Evolutionary conservation across 2,888 invertebrate species (phyloP).

Genomic region (Epicampocera succincta): DNA sequence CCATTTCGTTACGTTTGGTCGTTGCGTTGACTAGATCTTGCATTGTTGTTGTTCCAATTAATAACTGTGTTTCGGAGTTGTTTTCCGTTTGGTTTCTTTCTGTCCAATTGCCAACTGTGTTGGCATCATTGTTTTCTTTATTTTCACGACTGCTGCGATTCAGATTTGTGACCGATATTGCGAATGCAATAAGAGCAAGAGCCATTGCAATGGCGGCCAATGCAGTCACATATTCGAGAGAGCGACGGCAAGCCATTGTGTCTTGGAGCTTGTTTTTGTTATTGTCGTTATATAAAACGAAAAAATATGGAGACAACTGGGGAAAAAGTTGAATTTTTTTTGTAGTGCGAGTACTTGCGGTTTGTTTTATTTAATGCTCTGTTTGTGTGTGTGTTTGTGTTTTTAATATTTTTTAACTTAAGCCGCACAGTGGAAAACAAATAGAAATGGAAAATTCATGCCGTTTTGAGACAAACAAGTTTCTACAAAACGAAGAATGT

Average conservation of each 20-base stretch:
- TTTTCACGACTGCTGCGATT: constrained; percentile 53
- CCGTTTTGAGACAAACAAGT: too few relatives aligned
- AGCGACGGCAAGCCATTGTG: constrained; percentile 71
- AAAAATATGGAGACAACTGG: constrained; percentile 11
- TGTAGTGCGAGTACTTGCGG: constrained; percentile 10
- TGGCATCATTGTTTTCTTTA: constrained; percentile 53
- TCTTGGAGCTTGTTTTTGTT: constrained; percentile 29
- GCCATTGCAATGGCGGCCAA: constrained; percentile 71
- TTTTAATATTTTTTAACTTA: constrained; percentile 13
- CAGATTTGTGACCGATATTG: constrained; percentile 72
- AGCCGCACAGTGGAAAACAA: constrained; percentile 57
- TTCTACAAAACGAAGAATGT: too few relatives aligned
- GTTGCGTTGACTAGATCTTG: constrained; percentile 48
- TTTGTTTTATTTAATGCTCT: constrained; percentile 4
- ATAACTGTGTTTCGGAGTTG: constrained; percentile 66
- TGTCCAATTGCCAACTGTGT: constrained; percentile 12
- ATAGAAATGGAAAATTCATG: too few relatives aligned
- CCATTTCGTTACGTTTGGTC: constrained; percentile 50
- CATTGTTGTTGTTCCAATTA: constrained; percentile 73
- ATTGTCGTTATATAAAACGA: constrained; percentile 29
- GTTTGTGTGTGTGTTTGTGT: too few relatives aligned
- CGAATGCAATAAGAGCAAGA: constrained; percentile 75
- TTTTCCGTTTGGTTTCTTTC: constrained; percentile 43
- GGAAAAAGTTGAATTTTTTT: constrained; percentile 23
- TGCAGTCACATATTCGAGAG: constrained; percentile 70